These are phyloP conservation scores for Pygoscelis antarcticus DNA, from an alignment of 2,113 vertebrate species.

Conservation along the genomic window DNA sequence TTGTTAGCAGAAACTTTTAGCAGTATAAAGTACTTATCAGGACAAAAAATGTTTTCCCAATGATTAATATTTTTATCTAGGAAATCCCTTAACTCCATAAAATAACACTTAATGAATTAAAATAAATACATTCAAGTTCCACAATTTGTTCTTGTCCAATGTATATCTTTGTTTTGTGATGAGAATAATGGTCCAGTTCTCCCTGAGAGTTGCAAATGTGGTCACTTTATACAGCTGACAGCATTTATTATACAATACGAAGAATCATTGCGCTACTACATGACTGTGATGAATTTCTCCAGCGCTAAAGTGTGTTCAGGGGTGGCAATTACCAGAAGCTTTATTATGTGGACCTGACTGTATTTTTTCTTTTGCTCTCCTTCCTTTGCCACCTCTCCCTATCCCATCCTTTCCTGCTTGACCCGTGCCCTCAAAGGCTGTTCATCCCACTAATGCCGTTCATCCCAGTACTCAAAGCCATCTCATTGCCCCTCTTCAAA, in stretches of 20 bases:
- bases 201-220: neutral
- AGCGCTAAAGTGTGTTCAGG: neutral
- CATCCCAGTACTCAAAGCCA: neutral
- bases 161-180: neutral
- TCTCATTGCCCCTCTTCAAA: neutral
- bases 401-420: neutral
- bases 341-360: neutral
- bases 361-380: neutral
- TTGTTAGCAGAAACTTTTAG: neutral
- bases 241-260: slow-evolving; percentile 50
- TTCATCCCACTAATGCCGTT: neutral
- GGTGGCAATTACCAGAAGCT: neutral
- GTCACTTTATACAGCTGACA: slow-evolving; percentile 22
- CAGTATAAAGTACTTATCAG: neutral
- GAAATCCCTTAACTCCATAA: neutral
- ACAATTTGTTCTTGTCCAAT: slow-evolving; percentile 4
- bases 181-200: neutral
- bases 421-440: neutral
- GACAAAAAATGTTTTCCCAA: neutral
- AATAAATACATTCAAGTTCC: slow-evolving; percentile 5
- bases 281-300: neutral
- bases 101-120: neutral
- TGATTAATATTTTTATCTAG: neutral
- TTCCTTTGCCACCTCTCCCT: neutral
- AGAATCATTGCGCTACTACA: neutral